Base-by-base conservation (phyloP, 2,888 invertebrate genomes). In the Agapostemon virescens region DNA sequence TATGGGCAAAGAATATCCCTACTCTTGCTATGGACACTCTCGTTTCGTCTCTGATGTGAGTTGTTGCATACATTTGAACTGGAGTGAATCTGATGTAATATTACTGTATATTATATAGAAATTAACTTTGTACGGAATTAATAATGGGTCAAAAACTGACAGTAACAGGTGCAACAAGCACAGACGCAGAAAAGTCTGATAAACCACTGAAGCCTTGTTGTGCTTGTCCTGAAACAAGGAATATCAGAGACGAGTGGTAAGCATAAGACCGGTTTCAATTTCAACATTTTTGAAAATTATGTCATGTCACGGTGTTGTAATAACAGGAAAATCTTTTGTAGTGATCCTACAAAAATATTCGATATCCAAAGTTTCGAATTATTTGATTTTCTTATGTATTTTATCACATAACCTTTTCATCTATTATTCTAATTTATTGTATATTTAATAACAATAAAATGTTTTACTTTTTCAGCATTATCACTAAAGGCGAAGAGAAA, bases 201-300 rank as follows among this genome's bases (percentile, higher is more conserved):
- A 80, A 81, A 30, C 81, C 75, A 23, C 58, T 81, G 11, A 99
- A 98, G 92, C 97, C 98, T 5, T 99, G 99, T 90, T 99, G 99
- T 94, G 98, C 98, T 5, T 99, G 99, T 93, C 98, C 98, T 0
- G 98, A 99, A 93, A 99, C 98, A 0, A 98, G 98, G 93, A 95
- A 95, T 93, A 96, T 93, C 45, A 94, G 99, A 90, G 99, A 99
- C 94, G 95, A 96, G 85, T 99, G 99, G 98, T 98, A 94, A 94
- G 93, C 83, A 64, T 63, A 49, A 77, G 17, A 67, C 73, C 42
- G 67, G 36, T 75, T 67, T 84, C 20, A 70, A 81, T 79, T 81
- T 75, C 74, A 77, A 20, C 67, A 66, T 15, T 17, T 40, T 52
- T 23, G 33, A 69, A 4, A 42, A 68, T 23, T 33, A 55, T n/a